Percentiles rank a stretch among this genome's conserved stretches.
phyloP scores from a whole-genome alignment of 1,140 invertebrate species.

The Sogatella furcifera region DNA sequence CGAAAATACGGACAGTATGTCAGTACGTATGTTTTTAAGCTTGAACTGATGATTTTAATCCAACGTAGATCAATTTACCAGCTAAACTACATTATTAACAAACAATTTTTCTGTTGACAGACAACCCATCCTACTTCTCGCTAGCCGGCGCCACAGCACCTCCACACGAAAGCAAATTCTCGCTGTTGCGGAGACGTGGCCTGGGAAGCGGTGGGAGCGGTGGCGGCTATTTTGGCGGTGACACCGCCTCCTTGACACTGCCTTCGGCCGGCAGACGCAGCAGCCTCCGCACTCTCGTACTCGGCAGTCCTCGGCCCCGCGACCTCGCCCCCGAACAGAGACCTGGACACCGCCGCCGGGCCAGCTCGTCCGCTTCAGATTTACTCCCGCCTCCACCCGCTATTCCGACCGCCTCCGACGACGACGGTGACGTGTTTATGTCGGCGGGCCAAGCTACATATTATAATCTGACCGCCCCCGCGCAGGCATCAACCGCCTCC shows the following conservation, averaged over 20 bases:
- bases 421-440: constrained; percentile 16
- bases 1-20: too few relatives aligned
- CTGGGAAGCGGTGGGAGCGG: background rate
- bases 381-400: background rate
- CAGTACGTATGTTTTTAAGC: too few relatives aligned
- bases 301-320: constrained; percentile 41
- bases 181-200: constrained; percentile 22
- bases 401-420: background rate
- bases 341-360: background rate
- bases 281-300: constrained; percentile 31
- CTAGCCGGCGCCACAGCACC: constrained; percentile 29
- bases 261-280: constrained; percentile 31
- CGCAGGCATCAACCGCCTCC: constrained; percentile 25
- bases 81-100: background rate
- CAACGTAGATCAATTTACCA: too few relatives aligned
- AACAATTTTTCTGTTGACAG: constrained; percentile 32
- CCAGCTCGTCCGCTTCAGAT: constrained; percentile 4
- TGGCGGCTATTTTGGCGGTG: too few relatives aligned
- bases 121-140: constrained; percentile 49
- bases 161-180: constrained; percentile 20
- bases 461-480: constrained; percentile 37
- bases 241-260: too few relatives aligned
- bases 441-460: constrained; percentile 31
- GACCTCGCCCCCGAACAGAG: constrained; percentile 40
- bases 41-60: too few relatives aligned